Evolutionary conservation across 2,888 invertebrate genomes (phyloP).

Genomic region (Sceliomorpha sp.): DNA sequence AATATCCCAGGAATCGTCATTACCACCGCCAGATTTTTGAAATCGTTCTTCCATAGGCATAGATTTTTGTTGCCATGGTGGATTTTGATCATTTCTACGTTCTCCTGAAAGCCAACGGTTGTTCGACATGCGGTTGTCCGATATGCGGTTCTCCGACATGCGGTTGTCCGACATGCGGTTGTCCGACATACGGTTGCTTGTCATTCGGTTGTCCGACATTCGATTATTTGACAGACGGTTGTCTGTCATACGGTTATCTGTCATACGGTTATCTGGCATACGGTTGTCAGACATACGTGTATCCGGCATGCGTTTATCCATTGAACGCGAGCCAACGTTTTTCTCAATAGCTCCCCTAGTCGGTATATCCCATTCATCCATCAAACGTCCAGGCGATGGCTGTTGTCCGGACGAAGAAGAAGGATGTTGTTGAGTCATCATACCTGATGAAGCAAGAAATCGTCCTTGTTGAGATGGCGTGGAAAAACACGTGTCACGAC

Average conservation of each 20-base stretch:
- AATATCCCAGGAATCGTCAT: conserved; percentile 59
- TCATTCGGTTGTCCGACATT: conserved; percentile 19
- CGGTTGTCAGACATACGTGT: conserved; percentile 17
- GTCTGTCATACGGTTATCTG: conserved; percentile 4
- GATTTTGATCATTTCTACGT: conserved; percentile 14
- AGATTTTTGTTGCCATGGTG: conserved; percentile 54
- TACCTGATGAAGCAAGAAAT: conserved; percentile 15
- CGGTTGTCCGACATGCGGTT: conserved; percentile 16
- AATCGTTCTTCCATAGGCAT: conserved; percentile 52
- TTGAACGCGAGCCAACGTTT: conserved; percentile 53
- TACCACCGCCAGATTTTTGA: conserved; percentile 45
- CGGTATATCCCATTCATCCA: conserved; percentile 76
- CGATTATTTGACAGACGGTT: conserved; percentile 2
- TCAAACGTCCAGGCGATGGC: conserved; percentile 60
- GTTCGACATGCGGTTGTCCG: conserved; percentile 18
- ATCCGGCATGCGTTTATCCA: conserved; percentile 13
- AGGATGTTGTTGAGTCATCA: conserved; percentile 45
- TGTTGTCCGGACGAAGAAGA: conserved; percentile 62
- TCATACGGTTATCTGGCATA: conserved; percentile 17
- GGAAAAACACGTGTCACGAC: conserved; percentile 37
- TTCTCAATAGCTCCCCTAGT: conserved; percentile 69
- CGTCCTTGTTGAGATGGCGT: conserved; percentile 16
- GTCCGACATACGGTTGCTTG: conserved; percentile 17
- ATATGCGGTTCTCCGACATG: conserved; percentile 17
- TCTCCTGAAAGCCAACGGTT: conserved; percentile 30